Percentiles rank a stretch among this genome's conserved stretches.
Evolutionary conservation across 2,797 vertebrate genomes (phyloP).

Genomic region (Buphagus erythrorhynchus): DNA sequence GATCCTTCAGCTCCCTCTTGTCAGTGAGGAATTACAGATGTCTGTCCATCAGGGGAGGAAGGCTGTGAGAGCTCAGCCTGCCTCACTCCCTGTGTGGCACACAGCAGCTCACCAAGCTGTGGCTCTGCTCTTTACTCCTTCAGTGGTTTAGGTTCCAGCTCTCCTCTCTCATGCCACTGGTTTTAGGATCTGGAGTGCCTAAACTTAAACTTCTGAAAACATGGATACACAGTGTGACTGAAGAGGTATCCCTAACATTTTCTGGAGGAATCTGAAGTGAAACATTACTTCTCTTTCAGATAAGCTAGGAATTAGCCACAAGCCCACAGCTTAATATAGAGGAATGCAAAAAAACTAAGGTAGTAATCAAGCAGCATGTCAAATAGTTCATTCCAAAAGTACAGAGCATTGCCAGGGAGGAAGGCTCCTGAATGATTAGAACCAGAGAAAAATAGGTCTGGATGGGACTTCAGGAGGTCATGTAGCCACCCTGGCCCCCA

Average conservation of each 20-base stretch:
- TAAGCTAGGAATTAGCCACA: background rate
- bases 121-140: background rate
- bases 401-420: background rate
- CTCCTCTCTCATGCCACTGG: background rate
- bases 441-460: conserved; percentile 25
- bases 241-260: background rate
- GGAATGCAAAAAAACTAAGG: background rate
- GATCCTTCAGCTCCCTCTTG: background rate
- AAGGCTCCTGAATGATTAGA: background rate
- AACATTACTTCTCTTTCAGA: background rate
- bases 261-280: background rate
- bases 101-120: background rate
- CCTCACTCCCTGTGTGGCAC: fast-evolving
- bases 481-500: conserved; percentile 41
- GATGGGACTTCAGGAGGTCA: conserved; percentile 44
- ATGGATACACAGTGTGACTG: fast-evolving
- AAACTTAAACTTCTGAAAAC: background rate
- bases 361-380: background rate
- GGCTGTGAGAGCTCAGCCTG: background rate
- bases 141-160: background rate
- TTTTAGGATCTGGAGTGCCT: background rate
- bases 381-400: background rate
- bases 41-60: background rate
- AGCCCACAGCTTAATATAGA: background rate
- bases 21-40: background rate